Evolutionary conservation across 1,140 invertebrate species (phyloP).

Genomic region (Glossosoma conforme): DNA sequence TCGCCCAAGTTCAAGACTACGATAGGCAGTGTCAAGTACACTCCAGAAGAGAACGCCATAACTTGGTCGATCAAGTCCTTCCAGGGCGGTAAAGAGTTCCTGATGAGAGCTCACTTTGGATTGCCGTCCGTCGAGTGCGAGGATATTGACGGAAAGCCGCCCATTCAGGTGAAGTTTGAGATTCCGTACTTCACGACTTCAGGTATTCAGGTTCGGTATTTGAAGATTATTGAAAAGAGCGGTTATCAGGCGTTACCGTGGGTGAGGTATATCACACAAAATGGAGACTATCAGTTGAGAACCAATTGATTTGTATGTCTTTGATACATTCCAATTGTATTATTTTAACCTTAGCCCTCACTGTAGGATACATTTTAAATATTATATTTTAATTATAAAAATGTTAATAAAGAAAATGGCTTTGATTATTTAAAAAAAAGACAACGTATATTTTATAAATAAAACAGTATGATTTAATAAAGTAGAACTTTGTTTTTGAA

Average conservation of each 20-base stretch:
- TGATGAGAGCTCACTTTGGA: conserved; percentile 99
- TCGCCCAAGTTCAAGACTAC: conserved; percentile 99
- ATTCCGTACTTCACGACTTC: conserved; percentile 99
- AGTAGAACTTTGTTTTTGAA: too few relatives aligned
- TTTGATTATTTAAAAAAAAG: too few relatives aligned
- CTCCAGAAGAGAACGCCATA: conserved; percentile 95
- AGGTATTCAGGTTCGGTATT: conserved; percentile 96
- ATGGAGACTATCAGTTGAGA: conserved; percentile 97
- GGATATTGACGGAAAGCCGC: conserved; percentile 94
- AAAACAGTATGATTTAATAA: too few relatives aligned
- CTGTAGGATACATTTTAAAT: too few relatives aligned
- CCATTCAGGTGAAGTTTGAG: conserved; percentile 99
- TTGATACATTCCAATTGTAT: conserved; percentile 11
- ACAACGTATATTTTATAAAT: too few relatives aligned
- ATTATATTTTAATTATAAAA: too few relatives aligned
- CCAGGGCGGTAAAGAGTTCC: conserved; percentile 97
- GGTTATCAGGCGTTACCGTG: conserved; percentile 98
- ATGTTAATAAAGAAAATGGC: too few relatives aligned
- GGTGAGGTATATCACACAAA: conserved; percentile 99
- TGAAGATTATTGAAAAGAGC: conserved; percentile 99
- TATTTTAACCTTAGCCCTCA: too few relatives aligned
- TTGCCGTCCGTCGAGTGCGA: conserved; percentile 94
- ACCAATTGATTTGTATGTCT: conserved; percentile 66
- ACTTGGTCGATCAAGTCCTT: conserved; percentile 99
- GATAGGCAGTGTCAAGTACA: conserved; percentile 96